These are phyloP conservation scores for Pristionchus mayeri DNA, from an alignment of 2,888 invertebrate genomes.

Conservation along the genomic window DNA sequence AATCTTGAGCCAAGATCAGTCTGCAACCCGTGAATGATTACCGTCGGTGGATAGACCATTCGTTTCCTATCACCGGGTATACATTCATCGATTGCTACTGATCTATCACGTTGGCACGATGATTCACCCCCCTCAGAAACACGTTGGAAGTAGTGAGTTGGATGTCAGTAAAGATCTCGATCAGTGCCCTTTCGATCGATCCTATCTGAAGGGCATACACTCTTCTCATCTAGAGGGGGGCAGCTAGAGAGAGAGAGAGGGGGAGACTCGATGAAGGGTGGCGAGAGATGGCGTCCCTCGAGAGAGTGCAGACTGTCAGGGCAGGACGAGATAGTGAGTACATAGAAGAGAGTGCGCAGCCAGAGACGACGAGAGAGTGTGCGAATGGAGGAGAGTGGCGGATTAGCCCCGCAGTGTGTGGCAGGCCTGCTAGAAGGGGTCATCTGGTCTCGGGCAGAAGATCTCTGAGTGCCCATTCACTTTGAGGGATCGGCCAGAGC, in stretches of 20 bases:
- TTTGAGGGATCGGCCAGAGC: not conserved
- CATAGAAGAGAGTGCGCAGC: not conserved
- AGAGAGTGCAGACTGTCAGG: constrained; percentile 32
- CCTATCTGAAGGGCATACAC: constrained; percentile 31
- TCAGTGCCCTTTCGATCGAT: constrained; percentile 11
- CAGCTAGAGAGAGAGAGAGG: not conserved
- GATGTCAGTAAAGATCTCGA: not conserved
- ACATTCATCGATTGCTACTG: constrained; percentile 55
- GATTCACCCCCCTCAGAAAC: not conserved
- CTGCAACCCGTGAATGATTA: constrained; percentile 55
- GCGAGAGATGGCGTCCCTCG: constrained; percentile 38
- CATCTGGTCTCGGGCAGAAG: constrained; percentile 25
- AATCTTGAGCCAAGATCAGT: too few species aligned
- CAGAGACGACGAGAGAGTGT: constrained; percentile 32
- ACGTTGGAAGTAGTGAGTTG: too few species aligned
- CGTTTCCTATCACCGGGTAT: constrained; percentile 57
- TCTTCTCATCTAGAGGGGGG: constrained; percentile 1
- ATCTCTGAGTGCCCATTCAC: constrained; percentile 20
- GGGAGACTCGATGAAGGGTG: not conserved
- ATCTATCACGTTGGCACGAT: not conserved
- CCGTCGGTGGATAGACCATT: constrained; percentile 53
- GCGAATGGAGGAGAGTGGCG: constrained; percentile 21
- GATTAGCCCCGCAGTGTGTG: constrained; percentile 1
- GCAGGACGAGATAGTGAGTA: not conserved
- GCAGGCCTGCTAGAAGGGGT: constrained; percentile 3